Evolutionary conservation across 2,113 vertebrate genomes (phyloP).

Genomic region (Phylloscopus whistleri): DNA sequence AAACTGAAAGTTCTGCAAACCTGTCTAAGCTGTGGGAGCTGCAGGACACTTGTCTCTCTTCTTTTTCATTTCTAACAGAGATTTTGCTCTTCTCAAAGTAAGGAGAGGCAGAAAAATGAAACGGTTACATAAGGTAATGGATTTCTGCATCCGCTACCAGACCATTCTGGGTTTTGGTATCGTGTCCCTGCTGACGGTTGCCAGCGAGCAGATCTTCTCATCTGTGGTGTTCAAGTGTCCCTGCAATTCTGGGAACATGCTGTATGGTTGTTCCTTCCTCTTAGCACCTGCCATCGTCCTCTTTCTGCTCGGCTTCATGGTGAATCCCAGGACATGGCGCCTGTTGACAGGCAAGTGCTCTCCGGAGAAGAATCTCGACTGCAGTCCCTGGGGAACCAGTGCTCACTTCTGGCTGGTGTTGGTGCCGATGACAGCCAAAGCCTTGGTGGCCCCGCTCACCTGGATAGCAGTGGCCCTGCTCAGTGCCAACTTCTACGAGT

Average conservation of each 20-base stretch:
- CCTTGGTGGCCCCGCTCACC: constrained; percentile 70
- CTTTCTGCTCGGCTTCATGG: constrained; percentile 69
- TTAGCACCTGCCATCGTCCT: constrained; percentile 77
- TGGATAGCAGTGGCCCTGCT: constrained; percentile 81
- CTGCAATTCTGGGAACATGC: constrained; percentile 70
- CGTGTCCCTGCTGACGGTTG: constrained; percentile 73
- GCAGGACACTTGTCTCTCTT: neutral
- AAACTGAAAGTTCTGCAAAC: neutral
- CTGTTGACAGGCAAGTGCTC: constrained; percentile 68
- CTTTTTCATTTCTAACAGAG: neutral
- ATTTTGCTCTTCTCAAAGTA: neutral
- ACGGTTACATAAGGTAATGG: neutral
- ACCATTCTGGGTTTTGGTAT: constrained; percentile 56
- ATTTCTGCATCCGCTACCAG: neutral
- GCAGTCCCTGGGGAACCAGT: neutral
- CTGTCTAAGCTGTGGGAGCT: neutral
- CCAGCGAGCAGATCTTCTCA: constrained; percentile 76
- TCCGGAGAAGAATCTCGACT: fast-evolving
- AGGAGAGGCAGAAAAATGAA: neutral
- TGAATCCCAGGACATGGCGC: constrained; percentile 64
- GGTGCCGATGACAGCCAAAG: neutral
- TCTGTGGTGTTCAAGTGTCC: constrained; percentile 75
- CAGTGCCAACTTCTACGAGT: constrained; percentile 70
- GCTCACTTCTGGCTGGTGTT: fast-evolving
- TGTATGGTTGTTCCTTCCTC: constrained; percentile 77